These are phyloP conservation scores for Globicephala melas DNA, from an alignment of 2,113 vertebrate species.

Conservation along the genomic window DNA sequence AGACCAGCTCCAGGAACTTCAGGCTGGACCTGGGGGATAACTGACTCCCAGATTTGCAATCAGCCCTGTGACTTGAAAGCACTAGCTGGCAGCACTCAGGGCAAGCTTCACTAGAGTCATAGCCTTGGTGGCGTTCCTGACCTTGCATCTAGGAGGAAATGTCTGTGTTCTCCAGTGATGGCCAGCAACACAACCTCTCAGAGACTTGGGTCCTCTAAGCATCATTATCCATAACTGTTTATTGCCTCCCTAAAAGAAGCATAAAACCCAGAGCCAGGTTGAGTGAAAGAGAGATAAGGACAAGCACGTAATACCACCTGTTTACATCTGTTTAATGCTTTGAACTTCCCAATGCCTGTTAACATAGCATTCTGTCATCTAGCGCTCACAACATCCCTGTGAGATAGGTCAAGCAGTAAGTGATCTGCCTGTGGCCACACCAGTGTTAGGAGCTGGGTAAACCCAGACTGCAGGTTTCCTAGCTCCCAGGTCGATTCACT, in stretches of 20 bases:
- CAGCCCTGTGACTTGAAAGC: neutral
- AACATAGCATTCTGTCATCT: neutral
- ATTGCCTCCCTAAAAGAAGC: neutral
- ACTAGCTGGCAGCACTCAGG: neutral
- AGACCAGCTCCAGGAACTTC: neutral
- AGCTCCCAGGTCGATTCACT: neutral
- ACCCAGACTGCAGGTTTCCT: neutral
- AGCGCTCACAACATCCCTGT: slow-evolving; percentile 28
- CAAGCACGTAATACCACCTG: neutral
- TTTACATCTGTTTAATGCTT: slow-evolving; percentile 41
- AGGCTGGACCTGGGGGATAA: neutral
- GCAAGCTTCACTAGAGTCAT: neutral
- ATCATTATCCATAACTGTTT: neutral
- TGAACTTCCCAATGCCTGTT: neutral
- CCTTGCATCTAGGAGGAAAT: neutral
- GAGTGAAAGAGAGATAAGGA: neutral
- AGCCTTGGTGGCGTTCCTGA: neutral
- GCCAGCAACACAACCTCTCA: neutral
- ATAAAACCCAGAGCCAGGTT: neutral
- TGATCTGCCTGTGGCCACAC: neutral
- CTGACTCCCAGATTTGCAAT: neutral
- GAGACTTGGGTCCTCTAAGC: neutral
- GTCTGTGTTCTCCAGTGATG: neutral
- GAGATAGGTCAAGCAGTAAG: slow-evolving; percentile 11
- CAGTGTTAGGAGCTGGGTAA: neutral